Conservation (phyloP, 2,113 vertebrate species). For the Machaerirhynchus nigripectus region DNA sequence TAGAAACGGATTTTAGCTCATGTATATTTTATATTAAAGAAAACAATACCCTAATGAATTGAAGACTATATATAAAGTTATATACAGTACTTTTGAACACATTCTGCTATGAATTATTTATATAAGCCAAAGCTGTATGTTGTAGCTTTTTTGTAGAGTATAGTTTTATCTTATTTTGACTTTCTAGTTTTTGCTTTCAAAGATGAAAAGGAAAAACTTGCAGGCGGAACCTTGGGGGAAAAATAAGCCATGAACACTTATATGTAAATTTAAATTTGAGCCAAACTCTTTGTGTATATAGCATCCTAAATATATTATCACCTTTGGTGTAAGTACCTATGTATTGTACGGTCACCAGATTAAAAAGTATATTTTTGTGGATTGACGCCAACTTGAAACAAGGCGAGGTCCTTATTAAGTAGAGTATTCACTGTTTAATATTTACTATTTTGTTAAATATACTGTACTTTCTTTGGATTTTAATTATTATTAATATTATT, state of each 20-base stretch:
- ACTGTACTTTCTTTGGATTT: constrained; percentile 90
- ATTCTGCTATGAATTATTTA: constrained; percentile 95
- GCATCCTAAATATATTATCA: constrained; percentile 95
- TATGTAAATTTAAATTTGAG: constrained; percentile 97
- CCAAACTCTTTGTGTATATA: constrained; percentile 98
- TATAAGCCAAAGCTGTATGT: constrained; percentile 98
- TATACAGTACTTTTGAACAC: constrained; percentile 88
- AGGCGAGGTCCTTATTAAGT: constrained; percentile 91
- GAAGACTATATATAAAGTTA: constrained; percentile 88
- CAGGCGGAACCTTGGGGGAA: constrained; percentile 91
- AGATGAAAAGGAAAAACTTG: constrained; percentile 84
- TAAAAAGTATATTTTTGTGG: constrained; percentile 99
- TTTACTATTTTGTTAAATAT: constrained; percentile 95
- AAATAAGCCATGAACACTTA: constrained; percentile 99
- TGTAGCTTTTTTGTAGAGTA: constrained; percentile 87
- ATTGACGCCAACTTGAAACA: constrained; percentile 92
- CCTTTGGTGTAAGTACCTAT: constrained; percentile 90
- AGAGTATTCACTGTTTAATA: constrained; percentile 95
- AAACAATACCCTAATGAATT: constrained; percentile 89
- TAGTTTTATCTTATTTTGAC: constrained; percentile 88
- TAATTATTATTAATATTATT: constrained; percentile 82
- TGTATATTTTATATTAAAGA: constrained; percentile 88
- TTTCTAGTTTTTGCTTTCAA: constrained; percentile 85
- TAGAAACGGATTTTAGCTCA: constrained; percentile 81
- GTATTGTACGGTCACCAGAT: constrained; percentile 92